These are phyloP conservation scores for Popillia japonica DNA, from an alignment of 1,140 invertebrate species.

Conservation along the genomic window DNA sequence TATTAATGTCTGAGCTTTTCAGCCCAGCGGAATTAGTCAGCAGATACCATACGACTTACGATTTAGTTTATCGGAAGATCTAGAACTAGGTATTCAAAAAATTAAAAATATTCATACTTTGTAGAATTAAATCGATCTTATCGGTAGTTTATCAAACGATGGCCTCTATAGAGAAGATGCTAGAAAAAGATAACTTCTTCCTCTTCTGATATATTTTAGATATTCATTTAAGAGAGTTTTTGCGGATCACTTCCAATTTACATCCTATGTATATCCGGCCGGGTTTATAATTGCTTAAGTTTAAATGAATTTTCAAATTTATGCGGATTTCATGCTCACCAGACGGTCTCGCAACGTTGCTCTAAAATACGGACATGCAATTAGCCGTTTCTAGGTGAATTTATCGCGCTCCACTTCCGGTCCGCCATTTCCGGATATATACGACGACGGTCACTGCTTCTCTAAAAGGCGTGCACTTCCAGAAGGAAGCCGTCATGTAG, in stretches of 20 bases:
- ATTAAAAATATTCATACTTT: too few species aligned
- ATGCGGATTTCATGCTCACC: slow-evolving; percentile 13
- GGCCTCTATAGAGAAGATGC: background rate
- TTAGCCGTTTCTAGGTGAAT: slow-evolving; percentile 18
- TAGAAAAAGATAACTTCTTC: background rate
- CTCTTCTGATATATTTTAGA: background rate
- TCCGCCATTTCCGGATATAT: slow-evolving; percentile 7
- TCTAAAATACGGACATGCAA: slow-evolving; percentile 10
- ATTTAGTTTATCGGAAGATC: too few species aligned
- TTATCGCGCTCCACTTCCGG: slow-evolving; percentile 13
- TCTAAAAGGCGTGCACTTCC: background rate
- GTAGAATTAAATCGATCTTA: too few species aligned
- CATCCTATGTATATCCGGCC: background rate
- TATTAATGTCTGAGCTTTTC: background rate
- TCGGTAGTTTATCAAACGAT: too few species aligned
- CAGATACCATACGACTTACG: too few species aligned
- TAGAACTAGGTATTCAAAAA: too few species aligned
- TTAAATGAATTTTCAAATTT: slow-evolving; percentile 16
- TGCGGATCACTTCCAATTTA: slow-evolving; percentile 1
- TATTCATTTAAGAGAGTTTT: background rate
- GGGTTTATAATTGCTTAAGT: slow-evolving; percentile 15
- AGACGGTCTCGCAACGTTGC: slow-evolving; percentile 1
- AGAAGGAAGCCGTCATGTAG: background rate
- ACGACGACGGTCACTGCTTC: background rate
- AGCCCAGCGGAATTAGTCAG: too few species aligned